A percentile compares a stretch with the other conserved stretches of the same genome.
These are phyloP conservation scores for Paratrypauchen microcephalus DNA, from an alignment of 2,797 vertebrate species.

Conservation along the genomic window DNA sequence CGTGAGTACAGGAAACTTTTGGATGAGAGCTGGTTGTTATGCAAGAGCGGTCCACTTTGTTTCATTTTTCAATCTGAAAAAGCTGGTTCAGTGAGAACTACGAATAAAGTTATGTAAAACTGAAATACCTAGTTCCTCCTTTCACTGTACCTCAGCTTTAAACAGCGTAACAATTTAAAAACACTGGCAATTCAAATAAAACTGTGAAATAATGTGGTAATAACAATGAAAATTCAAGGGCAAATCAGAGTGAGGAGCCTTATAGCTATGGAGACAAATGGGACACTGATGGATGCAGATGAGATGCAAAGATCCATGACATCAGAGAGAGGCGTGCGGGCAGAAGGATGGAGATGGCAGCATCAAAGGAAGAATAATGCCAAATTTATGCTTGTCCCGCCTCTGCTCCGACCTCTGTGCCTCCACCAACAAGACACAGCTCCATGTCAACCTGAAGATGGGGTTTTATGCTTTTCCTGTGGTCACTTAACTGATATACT, in stretches of 20 bases:
- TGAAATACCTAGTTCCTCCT: no score
- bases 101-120: no score
- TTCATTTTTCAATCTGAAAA: no score
- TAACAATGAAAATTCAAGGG: slow-evolving; percentile 52
- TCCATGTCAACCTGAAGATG: slow-evolving; percentile 57
- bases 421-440: slow-evolving; percentile 51
- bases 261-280: slow-evolving; percentile 52
- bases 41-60: no score
- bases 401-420: slow-evolving; percentile 41
- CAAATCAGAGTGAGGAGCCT: slow-evolving; percentile 39
- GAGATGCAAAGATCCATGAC: slow-evolving; percentile 68
- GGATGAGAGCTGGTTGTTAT: no score
- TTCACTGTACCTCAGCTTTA: no score
- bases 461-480: slow-evolving; percentile 37
- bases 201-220: slow-evolving; percentile 44
- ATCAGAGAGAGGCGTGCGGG: slow-evolving; percentile 51
- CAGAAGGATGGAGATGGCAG: slow-evolving; percentile 42
- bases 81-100: no score
- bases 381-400: slow-evolving; percentile 54
- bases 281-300: slow-evolving; percentile 62
- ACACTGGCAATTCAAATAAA: slow-evolving; percentile 4
- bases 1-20: no score
- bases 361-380: slow-evolving; percentile 64
- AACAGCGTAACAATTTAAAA: no score
- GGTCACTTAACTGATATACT: slow-evolving; percentile 52